A percentile compares a stretch with the other conserved stretches of the same genome.
These are phyloP conservation scores for Eptesicus fuscus DNA, from an alignment of 2,113 vertebrate genomes.

Conservation along the genomic window DNA sequence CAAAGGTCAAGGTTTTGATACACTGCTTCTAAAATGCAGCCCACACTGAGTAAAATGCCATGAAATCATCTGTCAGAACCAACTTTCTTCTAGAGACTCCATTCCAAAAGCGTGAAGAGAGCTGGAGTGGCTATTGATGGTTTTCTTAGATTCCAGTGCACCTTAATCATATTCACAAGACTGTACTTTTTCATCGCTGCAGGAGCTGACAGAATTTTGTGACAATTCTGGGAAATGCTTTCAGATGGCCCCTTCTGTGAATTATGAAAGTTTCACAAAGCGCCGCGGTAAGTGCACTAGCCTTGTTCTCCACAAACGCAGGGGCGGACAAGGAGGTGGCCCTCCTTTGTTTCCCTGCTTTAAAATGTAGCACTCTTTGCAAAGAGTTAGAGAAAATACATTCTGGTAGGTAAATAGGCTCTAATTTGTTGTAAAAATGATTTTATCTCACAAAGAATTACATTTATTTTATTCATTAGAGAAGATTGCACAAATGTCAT, in stretches of 20 bases:
- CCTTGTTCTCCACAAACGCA: constrained; percentile 42
- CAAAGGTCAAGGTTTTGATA: constrained; percentile 78
- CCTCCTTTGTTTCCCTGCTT: neutral
- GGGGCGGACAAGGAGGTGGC: neutral
- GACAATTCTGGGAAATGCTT: constrained; percentile 72
- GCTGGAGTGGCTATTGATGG: constrained; percentile 47
- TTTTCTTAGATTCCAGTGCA: constrained; percentile 71
- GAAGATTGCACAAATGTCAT: neutral
- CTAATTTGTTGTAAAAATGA: neutral
- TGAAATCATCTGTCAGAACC: constrained; percentile 77
- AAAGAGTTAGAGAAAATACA: constrained; percentile 30
- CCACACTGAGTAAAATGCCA: constrained; percentile 68
- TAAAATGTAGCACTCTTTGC: neutral
- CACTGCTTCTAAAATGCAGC: constrained; percentile 60
- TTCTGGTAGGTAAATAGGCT: neutral
- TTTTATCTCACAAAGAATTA: neutral
- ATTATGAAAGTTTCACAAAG: constrained; percentile 68
- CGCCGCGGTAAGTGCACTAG: neutral
- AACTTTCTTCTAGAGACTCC: constrained; percentile 54
- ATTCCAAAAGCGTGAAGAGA: constrained; percentile 58
- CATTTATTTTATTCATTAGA: constrained; percentile 2
- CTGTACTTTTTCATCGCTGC: constrained; percentile 54
- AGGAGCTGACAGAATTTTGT: constrained; percentile 69
- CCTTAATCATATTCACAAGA: constrained; percentile 69
- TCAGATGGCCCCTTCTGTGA: constrained; percentile 63